Percentiles rank a stretch among this genome's conserved stretches.
These are phyloP conservation scores for Paracentrotus lividus DNA, from an alignment of 53 echinoderm and acorn worm species.

Conservation along the genomic window DNA sequence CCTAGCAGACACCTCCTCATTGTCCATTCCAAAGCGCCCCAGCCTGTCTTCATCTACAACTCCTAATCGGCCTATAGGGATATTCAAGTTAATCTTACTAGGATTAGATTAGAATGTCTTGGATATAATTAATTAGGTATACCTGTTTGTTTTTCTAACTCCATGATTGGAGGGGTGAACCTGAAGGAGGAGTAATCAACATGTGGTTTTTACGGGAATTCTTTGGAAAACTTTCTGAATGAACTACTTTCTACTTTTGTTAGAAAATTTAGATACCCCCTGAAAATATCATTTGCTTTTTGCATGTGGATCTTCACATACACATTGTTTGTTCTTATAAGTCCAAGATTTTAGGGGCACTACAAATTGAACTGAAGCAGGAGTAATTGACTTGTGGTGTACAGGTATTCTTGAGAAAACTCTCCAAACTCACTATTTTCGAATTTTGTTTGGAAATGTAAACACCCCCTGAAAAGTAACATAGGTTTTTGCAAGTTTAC, in stretches of 20 bases:
- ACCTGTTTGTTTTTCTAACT: neutral
- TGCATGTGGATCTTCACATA: no score
- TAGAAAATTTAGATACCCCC: no score
- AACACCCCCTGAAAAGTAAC: no score
- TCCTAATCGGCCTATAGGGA: slow-evolving; percentile 25
- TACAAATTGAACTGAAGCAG: neutral
- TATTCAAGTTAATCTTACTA: neutral
- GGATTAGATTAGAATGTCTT: slow-evolving; percentile 11
- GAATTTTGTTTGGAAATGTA: no score
- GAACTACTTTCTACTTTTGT: no score
- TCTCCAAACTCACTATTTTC: neutral
- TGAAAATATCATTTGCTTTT: no score
- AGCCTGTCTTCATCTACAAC: neutral
- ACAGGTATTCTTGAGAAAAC: no score
- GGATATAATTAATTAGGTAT: slow-evolving; percentile 43
- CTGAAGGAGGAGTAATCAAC: neutral
- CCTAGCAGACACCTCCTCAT: neutral
- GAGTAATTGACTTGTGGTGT: neutral
- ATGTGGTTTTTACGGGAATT: neutral
- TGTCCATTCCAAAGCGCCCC: neutral
- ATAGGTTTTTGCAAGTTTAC: no score
- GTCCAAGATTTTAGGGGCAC: neutral
- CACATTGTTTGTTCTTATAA: neutral
- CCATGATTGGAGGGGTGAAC: neutral
- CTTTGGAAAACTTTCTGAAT: neutral